These are phyloP conservation scores for Pocillopora damicornis DNA, from an alignment of 64 coral and sea anemone species.

Conservation along the genomic window DNA sequence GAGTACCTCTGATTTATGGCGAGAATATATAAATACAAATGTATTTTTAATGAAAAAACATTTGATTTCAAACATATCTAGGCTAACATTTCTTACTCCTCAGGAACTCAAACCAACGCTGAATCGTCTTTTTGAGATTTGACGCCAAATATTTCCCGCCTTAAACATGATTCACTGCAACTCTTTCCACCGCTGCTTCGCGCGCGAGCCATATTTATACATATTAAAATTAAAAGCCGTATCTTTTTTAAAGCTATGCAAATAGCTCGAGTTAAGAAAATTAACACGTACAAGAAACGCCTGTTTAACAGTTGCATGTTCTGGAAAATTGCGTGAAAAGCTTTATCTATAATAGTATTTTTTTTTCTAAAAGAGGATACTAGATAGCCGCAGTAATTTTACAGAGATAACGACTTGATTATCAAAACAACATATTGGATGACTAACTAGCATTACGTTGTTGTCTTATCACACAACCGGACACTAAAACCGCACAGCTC, in stretches of 20 bases:
- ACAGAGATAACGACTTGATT: not conserved
- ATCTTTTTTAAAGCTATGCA: not conserved
- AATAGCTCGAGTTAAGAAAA: not conserved
- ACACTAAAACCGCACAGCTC: not conserved
- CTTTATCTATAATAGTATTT: not conserved
- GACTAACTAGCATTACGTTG: not conserved
- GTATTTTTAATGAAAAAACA: not conserved
- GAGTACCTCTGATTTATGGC: slow-evolving; percentile 24
- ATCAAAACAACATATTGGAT: slow-evolving; percentile 31
- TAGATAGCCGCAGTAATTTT: not conserved
- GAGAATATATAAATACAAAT: not conserved
- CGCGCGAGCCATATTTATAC: not conserved
- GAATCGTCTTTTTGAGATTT: not conserved
- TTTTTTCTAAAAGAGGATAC: not conserved
- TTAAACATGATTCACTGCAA: not conserved
- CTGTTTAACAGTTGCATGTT: not conserved
- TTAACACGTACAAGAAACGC: not conserved
- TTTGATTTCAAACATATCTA: not conserved
- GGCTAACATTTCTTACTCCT: no score
- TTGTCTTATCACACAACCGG: not conserved
- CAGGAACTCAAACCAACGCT: not conserved
- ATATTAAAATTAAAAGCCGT: not conserved
- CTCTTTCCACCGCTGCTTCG: not conserved
- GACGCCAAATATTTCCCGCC: slow-evolving; percentile 34
- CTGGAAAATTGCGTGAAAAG: not conserved